A percentile compares a stretch with the other conserved stretches of the same genome.
phyloP scores from a whole-genome alignment of 2,113 vertebrate species.

The Spilogale gracilis region DNA sequence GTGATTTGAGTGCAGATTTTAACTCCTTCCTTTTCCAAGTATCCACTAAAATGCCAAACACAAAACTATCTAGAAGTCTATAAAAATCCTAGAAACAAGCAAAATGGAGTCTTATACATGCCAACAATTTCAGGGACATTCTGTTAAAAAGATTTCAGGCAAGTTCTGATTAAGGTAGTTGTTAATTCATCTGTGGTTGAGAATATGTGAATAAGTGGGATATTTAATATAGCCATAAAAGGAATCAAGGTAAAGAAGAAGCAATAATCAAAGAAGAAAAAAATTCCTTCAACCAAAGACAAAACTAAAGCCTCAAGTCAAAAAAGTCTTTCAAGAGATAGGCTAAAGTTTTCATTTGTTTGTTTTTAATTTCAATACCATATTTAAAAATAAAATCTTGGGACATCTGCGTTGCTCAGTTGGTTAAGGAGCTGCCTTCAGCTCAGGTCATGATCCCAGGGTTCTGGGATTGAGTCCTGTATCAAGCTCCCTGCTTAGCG shows the following conservation, averaged over 20 bases:
- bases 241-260: neutral
- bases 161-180: neutral
- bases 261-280: neutral
- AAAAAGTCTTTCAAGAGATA: neutral
- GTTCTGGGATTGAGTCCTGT: too few species aligned
- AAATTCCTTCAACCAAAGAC: neutral
- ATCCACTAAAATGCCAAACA: neutral
- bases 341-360: neutral
- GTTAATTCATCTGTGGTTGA: neutral
- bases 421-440: too few species aligned
- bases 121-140: neutral
- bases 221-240: neutral
- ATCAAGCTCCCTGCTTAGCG: too few species aligned
- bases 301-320: neutral
- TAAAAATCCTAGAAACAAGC: neutral
- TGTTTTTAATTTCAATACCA: neutral
- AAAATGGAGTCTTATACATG: neutral
- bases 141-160: neutral
- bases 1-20: neutral
- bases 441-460: too few species aligned
- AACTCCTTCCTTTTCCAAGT: neutral
- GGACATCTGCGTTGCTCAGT: too few species aligned
- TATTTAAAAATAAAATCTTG: neutral
- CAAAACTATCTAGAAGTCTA: neutral
- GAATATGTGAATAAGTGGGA: neutral